These are phyloP conservation scores for Acanthopagrus latus DNA, from an alignment of 2,797 vertebrate species.

Conservation along the genomic window DNA sequence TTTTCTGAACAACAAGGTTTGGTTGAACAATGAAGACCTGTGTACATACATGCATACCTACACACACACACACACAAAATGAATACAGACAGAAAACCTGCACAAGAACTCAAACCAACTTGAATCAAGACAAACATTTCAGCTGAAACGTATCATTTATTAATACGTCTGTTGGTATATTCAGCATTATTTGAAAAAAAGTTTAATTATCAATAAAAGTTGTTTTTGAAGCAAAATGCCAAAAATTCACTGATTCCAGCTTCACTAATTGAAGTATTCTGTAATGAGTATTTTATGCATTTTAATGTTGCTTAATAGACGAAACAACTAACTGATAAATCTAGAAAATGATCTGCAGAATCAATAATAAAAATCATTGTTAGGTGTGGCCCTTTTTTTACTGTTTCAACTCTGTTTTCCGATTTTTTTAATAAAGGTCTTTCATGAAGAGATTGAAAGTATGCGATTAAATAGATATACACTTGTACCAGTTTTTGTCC, in stretches of 20 bases:
- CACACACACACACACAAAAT: not conserved
- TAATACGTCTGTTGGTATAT: not conserved
- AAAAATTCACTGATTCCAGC: not conserved
- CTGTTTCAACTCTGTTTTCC: not conserved
- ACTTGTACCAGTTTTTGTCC: slow-evolving; percentile 25
- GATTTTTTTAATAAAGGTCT: slow-evolving; percentile 9
- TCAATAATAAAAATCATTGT: not conserved
- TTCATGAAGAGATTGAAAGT: slow-evolving; percentile 5
- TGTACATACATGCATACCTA: not conserved
- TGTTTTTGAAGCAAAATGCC: not conserved
- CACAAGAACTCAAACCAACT: not conserved
- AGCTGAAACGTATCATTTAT: not conserved
- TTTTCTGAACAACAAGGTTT: not conserved
- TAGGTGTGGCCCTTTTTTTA: not conserved
- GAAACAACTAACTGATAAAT: not conserved
- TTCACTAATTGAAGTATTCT: not conserved
- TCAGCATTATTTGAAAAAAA: not conserved
- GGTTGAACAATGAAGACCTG: too few relatives aligned
- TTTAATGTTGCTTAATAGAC: not conserved
- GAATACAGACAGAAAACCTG: not conserved
- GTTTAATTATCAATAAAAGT: not conserved
- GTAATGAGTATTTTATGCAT: not conserved
- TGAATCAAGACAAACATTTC: not conserved
- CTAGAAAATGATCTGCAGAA: not conserved
- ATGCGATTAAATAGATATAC: slow-evolving; percentile 7